Evolutionary conservation across 1,140 invertebrate genomes (phyloP).

Genomic region (Myzus persicae): DNA sequence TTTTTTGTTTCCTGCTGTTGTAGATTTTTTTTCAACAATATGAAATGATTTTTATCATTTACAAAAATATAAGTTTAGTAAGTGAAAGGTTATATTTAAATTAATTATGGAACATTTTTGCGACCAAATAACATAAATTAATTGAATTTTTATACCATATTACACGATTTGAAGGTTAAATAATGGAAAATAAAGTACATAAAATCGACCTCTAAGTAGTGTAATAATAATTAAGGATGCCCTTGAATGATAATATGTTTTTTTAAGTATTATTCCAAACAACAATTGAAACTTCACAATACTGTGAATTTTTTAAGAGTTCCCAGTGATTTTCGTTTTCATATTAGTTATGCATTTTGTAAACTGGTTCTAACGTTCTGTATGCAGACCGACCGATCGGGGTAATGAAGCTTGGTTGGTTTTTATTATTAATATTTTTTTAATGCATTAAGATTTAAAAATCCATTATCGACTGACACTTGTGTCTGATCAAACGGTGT

Average conservation of each 20-base stretch:
- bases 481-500: neutral
- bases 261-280: neutral
- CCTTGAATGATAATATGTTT: constrained; percentile 15
- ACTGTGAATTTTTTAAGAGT: constrained; percentile 12
- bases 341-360: neutral
- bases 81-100: neutral
- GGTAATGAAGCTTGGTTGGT: neutral
- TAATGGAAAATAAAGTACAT: neutral
- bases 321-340: neutral
- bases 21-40: neutral
- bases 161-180: constrained; percentile 30
- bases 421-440: constrained; percentile 4
- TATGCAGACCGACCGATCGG: neutral
- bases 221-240: constrained; percentile 22
- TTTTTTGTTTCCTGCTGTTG: neutral
- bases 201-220: constrained; percentile 26
- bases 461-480: neutral
- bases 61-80: neutral
- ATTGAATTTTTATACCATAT: neutral
- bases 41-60: neutral
- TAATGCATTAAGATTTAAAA: neutral
- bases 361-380: neutral
- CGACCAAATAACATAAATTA: constrained; percentile 7
- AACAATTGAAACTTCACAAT: constrained; percentile 36
- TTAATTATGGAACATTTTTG: neutral